Evolutionary conservation across 2,888 invertebrate species (phyloP).

Genomic region (Leucophenga maculata): DNA sequence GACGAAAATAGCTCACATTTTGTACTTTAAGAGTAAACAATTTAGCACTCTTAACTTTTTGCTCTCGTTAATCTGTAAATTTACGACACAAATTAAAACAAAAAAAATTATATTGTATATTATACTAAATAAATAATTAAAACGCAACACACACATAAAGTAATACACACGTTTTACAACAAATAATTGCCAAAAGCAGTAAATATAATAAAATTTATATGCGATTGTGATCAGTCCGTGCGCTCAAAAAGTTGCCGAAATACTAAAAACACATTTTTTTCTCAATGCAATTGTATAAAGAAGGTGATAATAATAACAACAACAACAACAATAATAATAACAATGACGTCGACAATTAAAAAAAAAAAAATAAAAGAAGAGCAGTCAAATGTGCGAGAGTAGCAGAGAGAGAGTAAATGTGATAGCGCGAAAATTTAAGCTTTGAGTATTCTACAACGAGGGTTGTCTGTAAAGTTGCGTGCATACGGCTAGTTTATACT

Average conservation of each 20-base stretch:
- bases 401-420: neutral
- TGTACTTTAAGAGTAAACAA: too few relatives aligned
- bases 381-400: neutral
- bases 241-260: constrained; percentile 63
- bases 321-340: constrained; percentile 40
- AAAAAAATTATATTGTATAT: neutral
- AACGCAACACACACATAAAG: neutral
- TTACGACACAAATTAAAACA: too few relatives aligned
- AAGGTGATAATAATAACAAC: constrained; percentile 35
- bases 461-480: too few relatives aligned
- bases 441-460: too few relatives aligned
- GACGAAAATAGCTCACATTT: constrained; percentile 9
- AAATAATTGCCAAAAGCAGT: constrained; percentile 12
- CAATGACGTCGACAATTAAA: constrained; percentile 35
- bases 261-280: constrained; percentile 57
- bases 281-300: constrained; percentile 55
- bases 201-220: constrained; percentile 41
- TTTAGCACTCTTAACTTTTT: too few relatives aligned
- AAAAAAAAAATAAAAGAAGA: constrained; percentile 29
- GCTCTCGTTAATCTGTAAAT: too few relatives aligned
- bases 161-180: constrained; percentile 1
- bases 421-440: constrained; percentile 34
- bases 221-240: constrained; percentile 37
- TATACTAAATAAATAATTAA: constrained; percentile 2
- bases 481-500: too few relatives aligned